Base-by-base conservation (phyloP, 2,113 vertebrate genomes). In the Ramphastos sulfuratus region DNA sequence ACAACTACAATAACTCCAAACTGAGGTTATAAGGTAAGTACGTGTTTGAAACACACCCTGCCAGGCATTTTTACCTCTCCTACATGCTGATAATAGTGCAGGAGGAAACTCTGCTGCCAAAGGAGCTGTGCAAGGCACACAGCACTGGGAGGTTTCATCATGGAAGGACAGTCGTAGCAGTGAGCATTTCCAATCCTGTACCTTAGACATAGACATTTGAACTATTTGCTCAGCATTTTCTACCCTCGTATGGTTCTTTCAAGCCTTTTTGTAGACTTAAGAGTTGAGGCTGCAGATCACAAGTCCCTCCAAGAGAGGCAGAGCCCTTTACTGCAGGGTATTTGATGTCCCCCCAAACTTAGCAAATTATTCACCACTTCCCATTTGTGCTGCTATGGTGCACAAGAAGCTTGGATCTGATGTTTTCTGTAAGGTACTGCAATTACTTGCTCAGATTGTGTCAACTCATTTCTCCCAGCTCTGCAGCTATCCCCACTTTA, bases 311-410 rank as follows among this genome's bases (percentile, higher is more conserved):
- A 65, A 60, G 54, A 71, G 12, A 67, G 31, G 59, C 15, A 10
- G 27, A 90, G 15, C 4, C 23, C 72, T 54, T 75, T 39, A 24
- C 6, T 59, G 18, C 27, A 35, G 50, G 66, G 31, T 4, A 75
- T 90, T 56, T 64, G 27, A 17, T 67, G 75, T 69, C 28, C 30
- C 25, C n/a, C 30, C 13, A 19, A 2, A 31, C 23, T 7, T 67
- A 77, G 63, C 8, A 50, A 4, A 1, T 37, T 25, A 6, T 54
- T 58, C 21, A 18, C 23, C 18, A 11, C 66, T 48, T 79, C 28
- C 14, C 0, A 0, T 31, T 19, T 1, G 1, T 55, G 67, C 27
- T 83, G 63, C 63, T 66, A n/a, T 0, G 1, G 86, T 56, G 54
- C 42, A 14, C 54, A 44, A 54, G 39, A 35, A 83, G 17, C 27